Evolutionary conservation across 2,113 vertebrate genomes (phyloP), one percentile per base, ranked within the genome.

Genomic region (Cyprinodon variegatus): DNA sequence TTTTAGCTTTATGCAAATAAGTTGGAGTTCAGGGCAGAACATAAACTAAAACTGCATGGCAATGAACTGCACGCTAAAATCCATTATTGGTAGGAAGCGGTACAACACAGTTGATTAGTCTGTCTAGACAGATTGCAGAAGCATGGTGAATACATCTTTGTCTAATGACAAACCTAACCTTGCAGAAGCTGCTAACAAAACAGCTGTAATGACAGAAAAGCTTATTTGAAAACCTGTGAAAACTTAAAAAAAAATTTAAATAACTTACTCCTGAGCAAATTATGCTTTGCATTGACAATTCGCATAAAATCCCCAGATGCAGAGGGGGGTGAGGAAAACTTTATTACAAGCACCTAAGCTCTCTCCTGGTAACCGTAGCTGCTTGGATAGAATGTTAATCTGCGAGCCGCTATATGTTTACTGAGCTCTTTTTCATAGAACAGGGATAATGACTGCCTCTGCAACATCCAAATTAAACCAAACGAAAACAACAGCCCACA

Each of bases 91-190:
- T 14, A 48, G n/a, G 38, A 64, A 45, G 66, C 41, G n/a, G 64
- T 50, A 62, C 59, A 70, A 71, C 60, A 73, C 78, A 66, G 38
- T 7, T 64, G 68, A 79, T 82, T 14, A 79, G 70, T 43, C 66
- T 62, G 79, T 79, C 82, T 79, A 70, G 66, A 79, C 79, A n/a
- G 69, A 59, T 65, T 69, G 45, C 22, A 67, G 4, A 36, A 13
- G 13, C 22, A 10, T 36, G 45, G 15, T 68, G 66, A 38, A 39
- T 68, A 53, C 38, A 68, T 39, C 66, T 17, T 53, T 37, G 22
- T 15, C 7, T 14, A 29, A 45, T n/a, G 41, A 66, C 1, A 3
- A 66, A 22, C 41, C 1, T 40, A 41, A 43, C 38, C 10, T 20
- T 41, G 38, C 8, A 65, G 9, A n/a, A 65, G 9, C 39, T 65